Evolutionary conservation across 2,797 vertebrate species (phyloP).

Genomic region (Strix occidentalis): DNA sequence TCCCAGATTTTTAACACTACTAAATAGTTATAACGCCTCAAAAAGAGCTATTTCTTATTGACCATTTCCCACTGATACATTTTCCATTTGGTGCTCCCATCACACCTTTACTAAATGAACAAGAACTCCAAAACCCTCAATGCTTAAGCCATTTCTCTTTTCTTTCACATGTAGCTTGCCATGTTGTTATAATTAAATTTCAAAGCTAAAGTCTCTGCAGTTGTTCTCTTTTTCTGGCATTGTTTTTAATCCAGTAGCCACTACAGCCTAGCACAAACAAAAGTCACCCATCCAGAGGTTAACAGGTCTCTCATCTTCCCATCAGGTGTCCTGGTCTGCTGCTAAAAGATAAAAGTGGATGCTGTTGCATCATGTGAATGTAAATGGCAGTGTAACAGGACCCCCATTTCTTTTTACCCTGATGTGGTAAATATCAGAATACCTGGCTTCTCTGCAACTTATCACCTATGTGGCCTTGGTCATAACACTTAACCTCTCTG

Average conservation of each 20-base stretch:
- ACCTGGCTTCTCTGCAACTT: background rate
- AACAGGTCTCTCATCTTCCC: background rate
- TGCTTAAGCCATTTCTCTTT: background rate
- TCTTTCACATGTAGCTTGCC: background rate
- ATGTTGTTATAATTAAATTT: background rate
- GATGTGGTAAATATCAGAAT: background rate
- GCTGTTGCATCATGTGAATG: background rate
- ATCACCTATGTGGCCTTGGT: accelerated
- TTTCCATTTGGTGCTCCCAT: background rate
- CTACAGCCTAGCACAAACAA: background rate
- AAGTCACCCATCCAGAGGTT: background rate
- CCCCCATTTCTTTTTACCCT: background rate
- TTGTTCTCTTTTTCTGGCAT: background rate
- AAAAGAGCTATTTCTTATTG: background rate
- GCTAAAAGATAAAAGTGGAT: background rate
- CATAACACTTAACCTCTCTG: background rate
- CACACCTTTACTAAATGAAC: background rate
- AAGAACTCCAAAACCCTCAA: background rate
- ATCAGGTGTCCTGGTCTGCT: background rate
- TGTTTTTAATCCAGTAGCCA: background rate
- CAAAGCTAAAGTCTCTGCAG: background rate
- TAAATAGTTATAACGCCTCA: background rate
- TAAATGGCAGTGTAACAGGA: background rate
- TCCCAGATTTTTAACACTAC: slow-evolving; percentile 25
- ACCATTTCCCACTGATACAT: background rate